Evolutionary conservation across 2,888 invertebrate genomes (phyloP), one percentile per base, ranked within the genome.

Genomic region (Mesochorus sp.): DNA sequence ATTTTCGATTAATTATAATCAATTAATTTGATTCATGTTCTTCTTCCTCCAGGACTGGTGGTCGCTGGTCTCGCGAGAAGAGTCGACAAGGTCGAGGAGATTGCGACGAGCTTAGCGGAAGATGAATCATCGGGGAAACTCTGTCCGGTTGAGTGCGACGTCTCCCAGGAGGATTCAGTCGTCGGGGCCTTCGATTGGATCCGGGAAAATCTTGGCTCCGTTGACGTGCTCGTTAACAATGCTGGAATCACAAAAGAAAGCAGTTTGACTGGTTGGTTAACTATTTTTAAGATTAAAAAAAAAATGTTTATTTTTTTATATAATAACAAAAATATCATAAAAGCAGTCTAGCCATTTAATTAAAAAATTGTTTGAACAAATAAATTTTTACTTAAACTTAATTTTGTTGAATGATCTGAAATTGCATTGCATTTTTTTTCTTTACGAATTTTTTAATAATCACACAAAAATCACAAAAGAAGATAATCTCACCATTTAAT

Each of bases 221-320:
- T 93, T 5, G 91, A 92, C 80, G 87, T 93, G 0, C 90, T 92
- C 78, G 85, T 93, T 21, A 93, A 93, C 85, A 92, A 92, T 80
- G 93, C 93, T 2, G 92, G 92, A 10, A 86, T 92, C 1, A 86
- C 91, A 0, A 87, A 90, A 67, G 85, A 86, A 19, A 85, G 87
- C 1, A 85, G 86, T 5, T 82, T 90, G 2, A 84, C 83, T 53
- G 88, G 89, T 88, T 12, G 34, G n/a, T 10, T 5, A 28, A 17
- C n/a, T 0, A 8, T 37, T 39, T 59, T 24, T 21, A 12, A 8
- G 8, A 2, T n/a, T 17, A 1, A 0, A 8, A 6, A 17, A 6
- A 17, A 51, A 14, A 12, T 24, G 10, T 3, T 6, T 17, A 53
- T 3, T 21, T 21, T n/a, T 2, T 21, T 4, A 2, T 10, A 21